Base-by-base conservation (phyloP, 2,888 invertebrate species). In the Nineta flava region DNA sequence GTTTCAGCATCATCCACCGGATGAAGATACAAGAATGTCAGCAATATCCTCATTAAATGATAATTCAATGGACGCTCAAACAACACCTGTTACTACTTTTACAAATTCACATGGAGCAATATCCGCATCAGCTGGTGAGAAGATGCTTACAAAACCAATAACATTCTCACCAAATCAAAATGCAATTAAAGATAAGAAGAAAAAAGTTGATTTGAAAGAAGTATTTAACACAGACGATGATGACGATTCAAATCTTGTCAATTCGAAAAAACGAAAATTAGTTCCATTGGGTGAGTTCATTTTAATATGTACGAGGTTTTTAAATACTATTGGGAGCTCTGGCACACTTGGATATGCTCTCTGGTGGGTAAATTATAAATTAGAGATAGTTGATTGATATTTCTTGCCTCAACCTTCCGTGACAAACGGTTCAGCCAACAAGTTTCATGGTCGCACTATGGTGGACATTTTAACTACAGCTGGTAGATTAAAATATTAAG, bases 161-260 rank as follows among this genome's bases (percentile, higher is more conserved):
- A 61, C 63, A 3, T 63, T 66, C 49, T 61, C 63, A 17, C 65
- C 73, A 55, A 72, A 71, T 51, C 64, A 71, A 52, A 63, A 64
- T 50, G 64, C 60, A 42, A 65, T 62, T 55, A 62, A 63, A 50
- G 69, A 70, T 57, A 70, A 73, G 54, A 80, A 83, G 56, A 59
- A 65, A 59, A 86, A 83, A 67, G 72, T 86, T 53, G 85, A 85
- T 55, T 79, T 90, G 0, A 81, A 84, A 55, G 87, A 87, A 60
- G 87, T 90, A 3, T 91, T 91, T 62, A 88, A 87, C 66, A 84
- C 83, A 52, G 88, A 88, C 57, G 88, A 88, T 57, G 84, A 84
- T 56, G 75, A 74, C 53, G 81, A 81, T 52, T 69, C 65, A 52
- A 65, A 61, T 51, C 65, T 69, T 46, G 66, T 68, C 51, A 60